Evolutionary conservation across 2,113 vertebrate genomes (phyloP).

Genomic region (Romanogobio albipinnatus): DNA sequence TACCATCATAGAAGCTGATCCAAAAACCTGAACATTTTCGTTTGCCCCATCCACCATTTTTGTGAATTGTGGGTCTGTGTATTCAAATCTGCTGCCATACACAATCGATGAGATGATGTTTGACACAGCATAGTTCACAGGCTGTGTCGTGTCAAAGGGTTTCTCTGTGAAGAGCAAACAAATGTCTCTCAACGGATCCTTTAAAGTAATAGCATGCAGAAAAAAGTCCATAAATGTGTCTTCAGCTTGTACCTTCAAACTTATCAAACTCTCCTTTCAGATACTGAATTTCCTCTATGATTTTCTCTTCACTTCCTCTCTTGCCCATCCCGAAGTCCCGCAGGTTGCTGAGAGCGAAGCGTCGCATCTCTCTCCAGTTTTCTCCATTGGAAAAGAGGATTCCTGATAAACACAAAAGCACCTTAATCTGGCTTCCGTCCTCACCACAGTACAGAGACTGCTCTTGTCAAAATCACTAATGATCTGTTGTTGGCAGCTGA

Average conservation of each 20-base stretch:
- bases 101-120: conserved; percentile 53
- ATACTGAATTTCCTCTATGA: too few relatives aligned
- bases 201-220: not conserved
- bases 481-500: too few relatives aligned
- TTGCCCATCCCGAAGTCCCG: too few relatives aligned
- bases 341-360: too few relatives aligned
- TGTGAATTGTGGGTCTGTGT: conserved; percentile 65
- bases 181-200: not conserved
- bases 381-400: too few relatives aligned
- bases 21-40: conserved; percentile 47
- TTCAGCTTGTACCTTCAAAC: conserved; percentile 60
- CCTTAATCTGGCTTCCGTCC: too few relatives aligned
- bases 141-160: conserved; percentile 64
- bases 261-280: conserved; percentile 56
- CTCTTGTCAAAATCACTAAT: too few relatives aligned
- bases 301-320: too few relatives aligned
- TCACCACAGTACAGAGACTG: too few relatives aligned
- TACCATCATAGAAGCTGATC: conserved; percentile 66
- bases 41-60: conserved; percentile 62
- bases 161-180: conserved; percentile 60
- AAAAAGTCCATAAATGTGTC: not conserved
- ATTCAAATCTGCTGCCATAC: conserved; percentile 75
- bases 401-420: too few relatives aligned
- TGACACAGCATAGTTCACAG: conserved; percentile 67
- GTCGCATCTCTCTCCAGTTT: too few relatives aligned